Percentiles rank a stretch among this genome's conserved stretches.
phyloP scores from a whole-genome alignment of 2,888 invertebrate species.

The Hyposoter dolosus region DNA sequence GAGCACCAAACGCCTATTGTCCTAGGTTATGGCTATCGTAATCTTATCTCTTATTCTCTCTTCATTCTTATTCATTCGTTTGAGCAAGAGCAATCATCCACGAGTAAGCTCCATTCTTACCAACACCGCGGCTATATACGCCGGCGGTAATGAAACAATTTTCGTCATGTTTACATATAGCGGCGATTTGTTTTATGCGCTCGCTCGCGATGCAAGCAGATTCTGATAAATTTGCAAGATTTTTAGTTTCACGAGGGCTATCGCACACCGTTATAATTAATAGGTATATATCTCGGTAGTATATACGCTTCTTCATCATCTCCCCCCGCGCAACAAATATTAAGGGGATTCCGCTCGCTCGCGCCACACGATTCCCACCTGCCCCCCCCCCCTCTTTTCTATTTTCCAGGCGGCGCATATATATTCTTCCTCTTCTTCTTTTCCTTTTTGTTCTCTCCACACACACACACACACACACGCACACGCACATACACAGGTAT shows the following conservation, averaged over 20 bases:
- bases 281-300: conserved; percentile 26
- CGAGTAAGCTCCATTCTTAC: neutral
- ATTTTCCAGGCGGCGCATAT: conserved; percentile 9
- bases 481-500: conserved; percentile 46
- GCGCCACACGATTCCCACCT: conserved; percentile 64
- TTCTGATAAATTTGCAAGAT: neutral
- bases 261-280: conserved; percentile 31
- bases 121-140: too few species aligned
- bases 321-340: conserved; percentile 25
- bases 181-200: too few species aligned
- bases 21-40: conserved; percentile 34
- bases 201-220: too few species aligned
- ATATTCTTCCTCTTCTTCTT: conserved; percentile 33
- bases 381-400: conserved; percentile 36
- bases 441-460: conserved; percentile 24
- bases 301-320: neutral
- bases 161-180: neutral
- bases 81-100: neutral
- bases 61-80: neutral
- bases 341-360: conserved; percentile 41
- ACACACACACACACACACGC: neutral
- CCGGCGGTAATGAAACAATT: neutral
- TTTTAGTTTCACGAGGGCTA: neutral
- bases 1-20: conserved; percentile 1
- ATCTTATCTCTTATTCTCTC: neutral